These are phyloP conservation scores for Falcunculus frontatus DNA, from an alignment of 2,113 vertebrate species.

Conservation along the genomic window DNA sequence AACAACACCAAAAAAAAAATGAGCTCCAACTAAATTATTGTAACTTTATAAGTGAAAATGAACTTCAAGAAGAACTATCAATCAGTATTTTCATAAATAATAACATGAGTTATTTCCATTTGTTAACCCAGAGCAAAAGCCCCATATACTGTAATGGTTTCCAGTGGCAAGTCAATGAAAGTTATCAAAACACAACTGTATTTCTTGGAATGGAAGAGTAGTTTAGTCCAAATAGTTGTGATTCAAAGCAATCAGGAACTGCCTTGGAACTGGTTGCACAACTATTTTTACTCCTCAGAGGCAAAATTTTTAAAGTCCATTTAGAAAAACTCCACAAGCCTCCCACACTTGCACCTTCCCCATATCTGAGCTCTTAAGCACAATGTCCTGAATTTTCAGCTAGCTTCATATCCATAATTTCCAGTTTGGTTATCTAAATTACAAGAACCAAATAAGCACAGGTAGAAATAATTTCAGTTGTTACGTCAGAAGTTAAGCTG, in stretches of 20 bases:
- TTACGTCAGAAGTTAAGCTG: conserved; percentile 22
- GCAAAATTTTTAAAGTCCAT: neutral
- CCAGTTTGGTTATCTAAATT: neutral
- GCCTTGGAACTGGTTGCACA: neutral
- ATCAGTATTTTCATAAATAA: neutral
- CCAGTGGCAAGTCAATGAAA: neutral
- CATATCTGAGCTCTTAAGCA: neutral
- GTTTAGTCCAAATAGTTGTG: neutral
- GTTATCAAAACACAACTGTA: neutral
- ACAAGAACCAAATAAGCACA: neutral
- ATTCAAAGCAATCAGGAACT: neutral
- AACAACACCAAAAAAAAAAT: neutral
- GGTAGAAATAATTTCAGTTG: neutral
- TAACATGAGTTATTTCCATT: neutral
- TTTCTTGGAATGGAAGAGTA: neutral
- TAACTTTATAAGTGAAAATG: neutral
- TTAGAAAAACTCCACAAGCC: neutral
- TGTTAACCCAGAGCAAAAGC: neutral
- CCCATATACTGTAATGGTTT: neutral
- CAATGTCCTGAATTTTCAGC: neutral
- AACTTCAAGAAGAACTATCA: neutral
- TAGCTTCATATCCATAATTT: neutral
- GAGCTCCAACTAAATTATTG: neutral
- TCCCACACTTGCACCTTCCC: neutral
- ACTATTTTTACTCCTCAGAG: neutral